Conservation (phyloP, 2,113 vertebrate genomes). For the Emydura subglobosa region DNA sequence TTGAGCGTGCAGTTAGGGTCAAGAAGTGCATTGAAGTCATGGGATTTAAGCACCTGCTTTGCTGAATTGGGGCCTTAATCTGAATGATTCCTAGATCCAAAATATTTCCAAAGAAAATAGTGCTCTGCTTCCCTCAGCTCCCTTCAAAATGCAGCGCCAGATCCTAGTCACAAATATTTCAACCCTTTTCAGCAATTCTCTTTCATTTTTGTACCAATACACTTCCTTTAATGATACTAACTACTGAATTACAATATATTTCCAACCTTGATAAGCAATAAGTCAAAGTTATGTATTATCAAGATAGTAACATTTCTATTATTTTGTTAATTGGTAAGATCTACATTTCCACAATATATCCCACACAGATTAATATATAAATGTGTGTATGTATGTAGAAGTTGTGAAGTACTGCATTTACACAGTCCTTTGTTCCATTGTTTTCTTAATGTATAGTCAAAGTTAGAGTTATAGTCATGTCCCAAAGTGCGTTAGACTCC, state of each 20-base stretch:
- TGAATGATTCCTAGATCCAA: background rate
- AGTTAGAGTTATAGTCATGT: background rate
- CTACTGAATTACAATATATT: background rate
- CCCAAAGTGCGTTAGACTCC: background rate
- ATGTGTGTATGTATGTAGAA: background rate
- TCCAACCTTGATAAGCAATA: conserved; percentile 55
- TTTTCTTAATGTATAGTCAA: background rate
- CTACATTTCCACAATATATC: background rate
- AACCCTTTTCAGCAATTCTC: conserved; percentile 37
- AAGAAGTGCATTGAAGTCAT: background rate
- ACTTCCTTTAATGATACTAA: fast-evolving
- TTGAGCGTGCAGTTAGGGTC: background rate
- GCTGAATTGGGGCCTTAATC: background rate
- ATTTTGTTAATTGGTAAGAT: background rate
- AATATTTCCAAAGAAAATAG: background rate
- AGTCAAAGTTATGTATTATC: background rate
- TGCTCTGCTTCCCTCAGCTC: background rate
- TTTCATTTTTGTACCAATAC: conserved; percentile 8
- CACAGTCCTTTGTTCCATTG: fast-evolving
- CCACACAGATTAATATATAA: background rate
- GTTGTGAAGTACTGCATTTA: background rate
- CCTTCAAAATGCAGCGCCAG: background rate
- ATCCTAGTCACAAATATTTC: background rate
- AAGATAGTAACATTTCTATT: background rate
- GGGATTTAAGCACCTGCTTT: conserved; percentile 34